These are phyloP conservation scores for Hemibagrus wyckioides DNA, from an alignment of 2,113 vertebrate genomes.

Conservation along the genomic window DNA sequence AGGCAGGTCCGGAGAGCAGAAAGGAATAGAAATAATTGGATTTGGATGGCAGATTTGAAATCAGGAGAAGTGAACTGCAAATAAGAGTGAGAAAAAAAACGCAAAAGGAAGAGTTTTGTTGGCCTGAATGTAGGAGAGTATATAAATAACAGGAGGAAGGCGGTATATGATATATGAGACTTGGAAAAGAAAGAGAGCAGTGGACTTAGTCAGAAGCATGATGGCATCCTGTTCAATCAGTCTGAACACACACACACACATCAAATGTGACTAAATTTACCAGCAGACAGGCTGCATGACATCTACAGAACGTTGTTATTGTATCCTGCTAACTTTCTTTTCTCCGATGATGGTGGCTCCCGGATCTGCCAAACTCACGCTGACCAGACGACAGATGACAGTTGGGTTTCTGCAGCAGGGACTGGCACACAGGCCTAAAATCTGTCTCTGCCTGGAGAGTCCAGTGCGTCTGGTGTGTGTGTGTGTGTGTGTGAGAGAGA, in stretches of 20 bases:
- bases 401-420: constrained; percentile 44
- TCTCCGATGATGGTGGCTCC: constrained; percentile 47
- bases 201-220: neutral
- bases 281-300: constrained; percentile 28
- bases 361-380: constrained; percentile 45
- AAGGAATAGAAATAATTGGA: neutral
- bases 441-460: constrained; percentile 59
- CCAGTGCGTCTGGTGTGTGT: constrained; percentile 56
- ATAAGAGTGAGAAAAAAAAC: neutral
- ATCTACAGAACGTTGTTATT: neutral
- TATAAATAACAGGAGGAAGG: neutral
- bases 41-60: neutral
- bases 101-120: neutral
- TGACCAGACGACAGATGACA: constrained; percentile 56
- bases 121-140: neutral
- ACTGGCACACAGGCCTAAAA: constrained; percentile 47
- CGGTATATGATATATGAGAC: neutral
- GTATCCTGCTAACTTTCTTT: constrained; percentile 18
- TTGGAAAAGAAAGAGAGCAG: neutral
- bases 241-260: neutral
- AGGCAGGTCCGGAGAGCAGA: too few relatives aligned
- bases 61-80: neutral
- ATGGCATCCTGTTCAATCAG: constrained; percentile 28
- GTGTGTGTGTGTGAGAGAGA: constrained; percentile 35
- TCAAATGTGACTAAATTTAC: constrained; percentile 27